Evolutionary conservation across 2,113 vertebrate genomes (phyloP).

Genomic region (Hydropotes inermis): DNA sequence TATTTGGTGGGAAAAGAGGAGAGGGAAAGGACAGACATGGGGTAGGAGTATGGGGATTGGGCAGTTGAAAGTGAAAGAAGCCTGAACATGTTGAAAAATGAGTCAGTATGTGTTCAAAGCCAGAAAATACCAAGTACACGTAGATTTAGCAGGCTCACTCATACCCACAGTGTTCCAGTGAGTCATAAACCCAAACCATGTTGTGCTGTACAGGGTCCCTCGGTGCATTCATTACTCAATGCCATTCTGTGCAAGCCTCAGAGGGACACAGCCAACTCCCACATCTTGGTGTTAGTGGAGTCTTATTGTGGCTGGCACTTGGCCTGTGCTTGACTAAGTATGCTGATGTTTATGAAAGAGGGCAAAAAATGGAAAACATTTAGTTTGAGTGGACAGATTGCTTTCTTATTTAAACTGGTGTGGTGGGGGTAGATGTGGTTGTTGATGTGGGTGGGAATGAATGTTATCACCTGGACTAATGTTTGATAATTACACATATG

Average conservation of each 20-base stretch:
- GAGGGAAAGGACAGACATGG: not conserved
- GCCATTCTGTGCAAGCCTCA: not conserved
- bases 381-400: conserved; percentile 32
- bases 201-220: not conserved
- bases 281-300: not conserved
- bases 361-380: not conserved
- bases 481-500: not conserved
- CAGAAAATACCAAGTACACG: not conserved
- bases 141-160: not conserved
- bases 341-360: conserved; percentile 20
- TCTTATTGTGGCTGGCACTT: not conserved
- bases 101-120: not conserved
- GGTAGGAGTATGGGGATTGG: not conserved
- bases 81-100: not conserved
- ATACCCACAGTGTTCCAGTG: not conserved
- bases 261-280: conserved; percentile 25
- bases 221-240: conserved; percentile 19
- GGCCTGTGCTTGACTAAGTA: not conserved
- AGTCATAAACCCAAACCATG: not conserved
- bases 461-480: not conserved
- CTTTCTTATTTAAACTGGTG: not conserved
- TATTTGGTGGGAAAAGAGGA: not conserved
- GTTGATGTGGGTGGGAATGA: not conserved
- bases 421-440: not conserved
- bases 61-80: not conserved